A percentile compares a stretch with the other conserved stretches of the same genome.
phyloP scores from a whole-genome alignment of 1,140 invertebrate species.

The Cephus cinctus region DNA sequence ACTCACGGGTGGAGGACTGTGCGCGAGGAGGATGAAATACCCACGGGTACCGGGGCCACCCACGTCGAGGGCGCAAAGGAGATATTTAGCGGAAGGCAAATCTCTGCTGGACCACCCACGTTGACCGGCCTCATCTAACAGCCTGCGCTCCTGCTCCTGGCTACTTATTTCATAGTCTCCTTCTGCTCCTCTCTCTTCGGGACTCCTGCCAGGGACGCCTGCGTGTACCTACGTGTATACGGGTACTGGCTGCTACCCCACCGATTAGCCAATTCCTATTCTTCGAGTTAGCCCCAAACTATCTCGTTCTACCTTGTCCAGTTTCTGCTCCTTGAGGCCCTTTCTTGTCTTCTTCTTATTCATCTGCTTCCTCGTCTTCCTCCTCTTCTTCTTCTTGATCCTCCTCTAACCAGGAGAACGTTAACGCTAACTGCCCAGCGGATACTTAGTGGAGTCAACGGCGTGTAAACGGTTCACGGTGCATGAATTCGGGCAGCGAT shows the following conservation, averaged over 20 bases:
- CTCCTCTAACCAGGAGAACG: too few relatives aligned
- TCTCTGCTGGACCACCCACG: constrained; percentile 51
- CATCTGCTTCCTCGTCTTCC: constrained; percentile 1
- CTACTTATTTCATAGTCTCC: constrained; percentile 8
- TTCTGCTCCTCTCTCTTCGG: constrained; percentile 1
- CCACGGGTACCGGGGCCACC: constrained; percentile 34
- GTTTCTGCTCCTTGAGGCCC: constrained; percentile 7
- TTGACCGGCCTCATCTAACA: constrained; percentile 20
- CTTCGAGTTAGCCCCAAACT: too few relatives aligned
- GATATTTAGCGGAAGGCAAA: constrained; percentile 56
- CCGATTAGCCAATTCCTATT: too few relatives aligned
- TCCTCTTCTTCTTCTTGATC: constrained; percentile 12
- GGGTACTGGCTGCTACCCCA: too few relatives aligned
- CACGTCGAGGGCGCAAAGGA: constrained; percentile 53
- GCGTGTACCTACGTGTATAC: too few relatives aligned
- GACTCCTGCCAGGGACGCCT: too few relatives aligned
- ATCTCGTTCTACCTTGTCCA: too few relatives aligned
- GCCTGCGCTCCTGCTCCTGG: neutral
- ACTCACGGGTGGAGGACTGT: neutral
- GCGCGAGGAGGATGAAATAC: constrained; percentile 13
- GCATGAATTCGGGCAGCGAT: too few relatives aligned
- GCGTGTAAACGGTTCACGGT: too few relatives aligned
- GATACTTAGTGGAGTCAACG: too few relatives aligned
- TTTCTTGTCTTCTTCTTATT: neutral
- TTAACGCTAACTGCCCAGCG: too few relatives aligned